phyloP scores from a whole-genome alignment of 1,140 invertebrate species.

The Drosophila sechellia region DNA sequence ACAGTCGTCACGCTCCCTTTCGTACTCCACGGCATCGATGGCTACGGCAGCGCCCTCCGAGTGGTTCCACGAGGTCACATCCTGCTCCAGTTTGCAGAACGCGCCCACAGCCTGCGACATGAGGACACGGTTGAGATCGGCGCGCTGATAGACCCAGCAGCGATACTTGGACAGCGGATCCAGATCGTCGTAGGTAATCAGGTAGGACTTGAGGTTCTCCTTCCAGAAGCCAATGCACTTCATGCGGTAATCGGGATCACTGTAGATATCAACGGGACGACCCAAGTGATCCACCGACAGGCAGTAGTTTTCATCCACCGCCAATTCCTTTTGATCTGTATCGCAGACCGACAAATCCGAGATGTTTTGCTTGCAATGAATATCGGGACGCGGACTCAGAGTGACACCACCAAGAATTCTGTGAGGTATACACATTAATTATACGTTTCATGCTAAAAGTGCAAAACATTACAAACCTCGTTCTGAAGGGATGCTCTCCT shows the following conservation, averaged over 20 bases:
- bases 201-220: constrained; percentile 98
- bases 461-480: constrained; percentile 84
- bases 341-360: constrained; percentile 97
- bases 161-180: constrained; percentile 98
- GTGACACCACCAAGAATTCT: constrained; percentile 97
- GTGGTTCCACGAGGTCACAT: constrained; percentile 94
- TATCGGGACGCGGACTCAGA: constrained; percentile 94
- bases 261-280: constrained; percentile 96
- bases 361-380: constrained; percentile 96
- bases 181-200: constrained; percentile 98
- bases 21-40: constrained; percentile 95
- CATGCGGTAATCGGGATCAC: constrained; percentile 97
- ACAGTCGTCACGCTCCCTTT: constrained; percentile 96
- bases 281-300: constrained; percentile 97
- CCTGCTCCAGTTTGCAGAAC: constrained; percentile 95
- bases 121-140: constrained; percentile 94
- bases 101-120: constrained; percentile 96
- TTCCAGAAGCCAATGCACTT: constrained; percentile 99
- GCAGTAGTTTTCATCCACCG: constrained; percentile 97
- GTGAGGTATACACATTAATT: neutral
- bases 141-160: constrained; percentile 98
- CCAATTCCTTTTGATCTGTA: constrained; percentile 96
- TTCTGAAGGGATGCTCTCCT: constrained; percentile 95
- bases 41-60: constrained; percentile 96
- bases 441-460: neutral